Evolutionary conservation across 1,140 invertebrate genomes (phyloP), one percentile per base, ranked within the genome.

Genomic region (Eufriesea mexicana): DNA sequence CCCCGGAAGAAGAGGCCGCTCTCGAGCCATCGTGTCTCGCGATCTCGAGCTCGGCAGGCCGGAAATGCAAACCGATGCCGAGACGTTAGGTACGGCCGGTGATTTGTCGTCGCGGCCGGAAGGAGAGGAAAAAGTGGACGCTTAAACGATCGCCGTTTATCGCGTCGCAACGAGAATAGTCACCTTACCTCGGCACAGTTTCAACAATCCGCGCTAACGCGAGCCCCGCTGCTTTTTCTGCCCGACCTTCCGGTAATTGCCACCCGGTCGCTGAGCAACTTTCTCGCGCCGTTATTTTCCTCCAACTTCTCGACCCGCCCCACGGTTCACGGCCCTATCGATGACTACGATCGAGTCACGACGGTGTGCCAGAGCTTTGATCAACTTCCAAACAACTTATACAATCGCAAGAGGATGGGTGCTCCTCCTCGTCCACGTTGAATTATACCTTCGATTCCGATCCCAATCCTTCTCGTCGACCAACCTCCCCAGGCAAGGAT

Each of bases 91-190:
- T 88, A 84, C 82, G 84, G 18, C 64, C 49, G 72, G 78, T 72
- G 84, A 89, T 88, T 89, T 89, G 86, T 89, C 84, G 70, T 55
- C 45, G 81, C 73, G 77, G 78, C 77, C 88, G 86, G 87, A 89
- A 88, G 83, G 80, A 85, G 83, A 80, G 85, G 83, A 88, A 82
- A 78, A 89, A 84, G 81, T 75, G 71, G 81, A 84, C 88, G 87
- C 73, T 89, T 89, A 89, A 89, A 89, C 83, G 88, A 77, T 84
- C 18, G 78, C 87, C 80, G 84, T 89, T 89, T 89, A 89, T 89
- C 87, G 87, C 86, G 28, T 59, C 87, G 73, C 86, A 75, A 71
- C 76, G 61, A 77, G 86, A 89, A 89, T 66, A 57, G 84, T 86
- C 88, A 71, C 84, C 86, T 88, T 64, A 54, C 66, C 78, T 12